Conservation (phyloP, 2,113 vertebrate species). For the Zeus faber region DNA sequence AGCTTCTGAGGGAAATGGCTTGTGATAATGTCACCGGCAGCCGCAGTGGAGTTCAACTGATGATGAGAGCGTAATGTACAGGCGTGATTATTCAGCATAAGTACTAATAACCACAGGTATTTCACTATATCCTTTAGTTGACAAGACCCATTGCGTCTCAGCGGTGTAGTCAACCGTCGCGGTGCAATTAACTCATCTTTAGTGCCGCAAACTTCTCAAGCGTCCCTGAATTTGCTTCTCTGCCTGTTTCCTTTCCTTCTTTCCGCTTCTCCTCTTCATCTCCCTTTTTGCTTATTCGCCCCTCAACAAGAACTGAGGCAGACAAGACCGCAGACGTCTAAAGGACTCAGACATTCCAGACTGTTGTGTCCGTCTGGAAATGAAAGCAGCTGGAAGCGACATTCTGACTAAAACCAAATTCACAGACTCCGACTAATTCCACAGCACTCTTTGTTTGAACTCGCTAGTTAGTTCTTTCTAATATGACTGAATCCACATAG, state of each 20-base stretch:
- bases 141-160: conserved; percentile 19
- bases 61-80: conserved; percentile 27
- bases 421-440: conserved; percentile 35
- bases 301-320: conserved; percentile 31
- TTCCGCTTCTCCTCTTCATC: not conserved
- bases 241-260: not conserved
- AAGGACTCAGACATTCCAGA: conserved; percentile 55
- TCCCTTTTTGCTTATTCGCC: conserved; percentile 9
- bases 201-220: not conserved
- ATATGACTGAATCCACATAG: conserved; percentile 27
- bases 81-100: conserved; percentile 18
- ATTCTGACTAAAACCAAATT: conserved; percentile 45
- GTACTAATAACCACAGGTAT: conserved; percentile 36
- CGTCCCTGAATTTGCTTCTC: not conserved
- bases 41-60: conserved; percentile 13
- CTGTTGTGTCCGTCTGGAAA: conserved; percentile 52
- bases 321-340: conserved; percentile 42
- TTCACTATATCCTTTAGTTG: conserved; percentile 32
- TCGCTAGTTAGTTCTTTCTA: conserved; percentile 26
- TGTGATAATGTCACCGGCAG: conserved; percentile 30
- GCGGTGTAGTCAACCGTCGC: conserved; percentile 25
- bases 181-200: conserved; percentile 8
- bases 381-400: conserved; percentile 48
- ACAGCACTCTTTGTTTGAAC: conserved; percentile 45
- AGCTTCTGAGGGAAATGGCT: conserved; percentile 31